phyloP scores from a whole-genome alignment of 2,113 vertebrate species.

The Trogon melanurus region DNA sequence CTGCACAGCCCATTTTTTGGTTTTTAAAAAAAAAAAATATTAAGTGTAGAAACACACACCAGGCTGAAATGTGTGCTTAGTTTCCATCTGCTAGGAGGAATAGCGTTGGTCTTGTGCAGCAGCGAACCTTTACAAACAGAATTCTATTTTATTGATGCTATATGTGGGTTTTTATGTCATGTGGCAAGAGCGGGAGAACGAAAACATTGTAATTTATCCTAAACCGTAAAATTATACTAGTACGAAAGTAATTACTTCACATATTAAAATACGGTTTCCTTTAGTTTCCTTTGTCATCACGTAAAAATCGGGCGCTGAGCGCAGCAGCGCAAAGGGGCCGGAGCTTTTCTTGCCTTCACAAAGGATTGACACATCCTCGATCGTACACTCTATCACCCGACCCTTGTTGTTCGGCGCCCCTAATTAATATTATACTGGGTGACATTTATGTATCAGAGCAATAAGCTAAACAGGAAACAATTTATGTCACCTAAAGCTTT shows the following conservation, averaged over 20 bases:
- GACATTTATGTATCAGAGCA: slow-evolving; percentile 96
- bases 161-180: slow-evolving; percentile 66
- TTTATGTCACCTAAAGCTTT: slow-evolving; percentile 99
- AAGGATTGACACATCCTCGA: slow-evolving; percentile 75
- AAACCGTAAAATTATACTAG: slow-evolving; percentile 52
- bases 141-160: slow-evolving; percentile 74
- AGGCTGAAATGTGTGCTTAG: slow-evolving; percentile 59
- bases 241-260: slow-evolving; percentile 65
- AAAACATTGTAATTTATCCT: slow-evolving; percentile 55
- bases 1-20: slow-evolving; percentile 67
- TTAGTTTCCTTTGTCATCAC: slow-evolving; percentile 57
- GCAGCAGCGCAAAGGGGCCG: neutral
- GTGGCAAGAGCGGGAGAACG: slow-evolving; percentile 45
- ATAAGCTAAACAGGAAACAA: slow-evolving; percentile 97
- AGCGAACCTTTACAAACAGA: slow-evolving; percentile 75
- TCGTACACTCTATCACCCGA: slow-evolving; percentile 82
- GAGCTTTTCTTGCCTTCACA: slow-evolving; percentile 43
- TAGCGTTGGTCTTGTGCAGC: slow-evolving; percentile 71
- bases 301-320: slow-evolving; percentile 16
- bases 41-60: slow-evolving; percentile 78
- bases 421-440: slow-evolving; percentile 90
- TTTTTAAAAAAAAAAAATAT: slow-evolving; percentile 43
- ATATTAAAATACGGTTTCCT: slow-evolving; percentile 43
- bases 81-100: slow-evolving; percentile 65
- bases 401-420: slow-evolving; percentile 86